These are phyloP conservation scores for Melanerpes formicivorus DNA, from an alignment of 2,113 vertebrate species.

Conservation along the genomic window DNA sequence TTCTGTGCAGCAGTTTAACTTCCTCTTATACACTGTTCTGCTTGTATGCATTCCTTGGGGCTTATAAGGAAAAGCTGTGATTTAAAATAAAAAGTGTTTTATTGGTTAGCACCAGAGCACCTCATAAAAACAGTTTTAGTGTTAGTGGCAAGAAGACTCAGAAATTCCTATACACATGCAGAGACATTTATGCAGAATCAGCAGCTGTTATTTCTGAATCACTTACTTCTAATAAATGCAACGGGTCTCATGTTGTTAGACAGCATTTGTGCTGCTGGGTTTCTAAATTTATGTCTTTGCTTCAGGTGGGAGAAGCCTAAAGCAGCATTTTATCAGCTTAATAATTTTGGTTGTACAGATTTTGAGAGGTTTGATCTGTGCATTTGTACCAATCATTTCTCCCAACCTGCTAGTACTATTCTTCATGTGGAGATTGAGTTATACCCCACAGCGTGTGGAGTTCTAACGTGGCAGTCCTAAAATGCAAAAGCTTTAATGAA, in stretches of 20 bases:
- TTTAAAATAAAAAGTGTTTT: slow-evolving; percentile 11
- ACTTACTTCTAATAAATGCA: slow-evolving; percentile 49
- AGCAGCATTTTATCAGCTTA: background rate
- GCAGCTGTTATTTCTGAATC: slow-evolving; percentile 43
- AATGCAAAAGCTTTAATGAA: slow-evolving; percentile 13
- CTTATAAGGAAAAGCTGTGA: slow-evolving; percentile 20
- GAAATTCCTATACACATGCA: slow-evolving; percentile 6
- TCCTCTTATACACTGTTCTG: background rate
- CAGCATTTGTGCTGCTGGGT: background rate
- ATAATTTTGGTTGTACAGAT: background rate
- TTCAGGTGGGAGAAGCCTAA: background rate
- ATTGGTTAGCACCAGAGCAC: background rate
- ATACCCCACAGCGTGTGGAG: background rate
- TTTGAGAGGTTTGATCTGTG: background rate
- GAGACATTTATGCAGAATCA: slow-evolving; percentile 31
- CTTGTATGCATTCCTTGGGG: background rate
- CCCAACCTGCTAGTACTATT: background rate
- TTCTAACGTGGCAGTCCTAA: background rate
- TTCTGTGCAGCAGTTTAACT: background rate
- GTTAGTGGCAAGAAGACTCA: slow-evolving; percentile 5
- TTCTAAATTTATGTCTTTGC: slow-evolving; percentile 34
- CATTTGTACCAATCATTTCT: background rate
- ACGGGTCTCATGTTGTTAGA: slow-evolving; percentile 22
- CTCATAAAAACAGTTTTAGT: slow-evolving; percentile 60
- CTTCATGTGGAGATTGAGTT: background rate